Percentiles rank a stretch among this genome's conserved stretches.
Conservation (phyloP, 2,113 vertebrate genomes). For the Sebastes fasciatus region DNA sequence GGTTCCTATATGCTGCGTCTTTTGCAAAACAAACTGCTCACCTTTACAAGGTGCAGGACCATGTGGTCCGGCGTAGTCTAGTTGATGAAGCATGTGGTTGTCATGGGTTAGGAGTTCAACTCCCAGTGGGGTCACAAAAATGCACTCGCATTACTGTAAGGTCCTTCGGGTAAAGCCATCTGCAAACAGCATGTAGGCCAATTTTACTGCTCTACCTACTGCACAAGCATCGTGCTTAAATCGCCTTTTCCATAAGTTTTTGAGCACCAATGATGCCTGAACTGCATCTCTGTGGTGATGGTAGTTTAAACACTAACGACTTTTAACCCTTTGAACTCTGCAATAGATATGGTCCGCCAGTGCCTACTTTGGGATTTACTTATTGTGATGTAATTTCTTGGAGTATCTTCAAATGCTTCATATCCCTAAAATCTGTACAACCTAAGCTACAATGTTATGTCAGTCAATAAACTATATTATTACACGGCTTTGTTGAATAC, state of each 20-base stretch:
- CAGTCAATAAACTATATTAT: too few relatives aligned
- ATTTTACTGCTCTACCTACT: constrained; percentile 49
- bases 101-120: constrained; percentile 59
- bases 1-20: constrained; percentile 15
- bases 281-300: constrained; percentile 37
- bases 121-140: constrained; percentile 64
- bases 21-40: constrained; percentile 16
- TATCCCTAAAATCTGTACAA: too few relatives aligned
- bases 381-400: too few relatives aligned
- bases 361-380: too few relatives aligned
- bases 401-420: too few relatives aligned
- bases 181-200: constrained; percentile 61
- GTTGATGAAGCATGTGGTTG: constrained; percentile 48
- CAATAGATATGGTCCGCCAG: too few relatives aligned
- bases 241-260: background rate
- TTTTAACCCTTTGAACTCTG: constrained; percentile 24
- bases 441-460: too few relatives aligned
- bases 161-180: constrained; percentile 56
- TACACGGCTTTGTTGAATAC: too few relatives aligned
- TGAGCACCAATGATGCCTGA: constrained; percentile 17
- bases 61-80: constrained; percentile 14
- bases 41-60: constrained; percentile 46
- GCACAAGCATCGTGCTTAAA: constrained; percentile 29
- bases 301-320: constrained; percentile 25
- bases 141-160: constrained; percentile 57